A percentile compares a stretch with the other conserved stretches of the same genome.
phyloP scores from a whole-genome alignment of 2,113 vertebrate species.

The Halcyon senegalensis region DNA sequence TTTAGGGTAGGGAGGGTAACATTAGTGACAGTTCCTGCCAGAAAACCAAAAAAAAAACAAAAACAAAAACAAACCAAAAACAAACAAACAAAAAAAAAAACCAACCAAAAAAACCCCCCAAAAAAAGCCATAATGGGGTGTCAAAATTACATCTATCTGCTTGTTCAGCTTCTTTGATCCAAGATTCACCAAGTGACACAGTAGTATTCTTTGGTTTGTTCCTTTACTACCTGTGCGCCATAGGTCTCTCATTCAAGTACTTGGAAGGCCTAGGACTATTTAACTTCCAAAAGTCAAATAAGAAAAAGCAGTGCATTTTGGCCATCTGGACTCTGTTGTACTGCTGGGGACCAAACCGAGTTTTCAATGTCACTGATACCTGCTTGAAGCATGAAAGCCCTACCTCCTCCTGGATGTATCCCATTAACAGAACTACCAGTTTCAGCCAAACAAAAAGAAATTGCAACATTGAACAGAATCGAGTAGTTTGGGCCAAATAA shows the following conservation, averaged over 20 bases:
- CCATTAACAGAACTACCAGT: background rate
- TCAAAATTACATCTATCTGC: background rate
- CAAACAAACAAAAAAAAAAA: no score
- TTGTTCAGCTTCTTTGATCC: background rate
- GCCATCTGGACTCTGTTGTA: background rate
- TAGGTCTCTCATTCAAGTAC: background rate
- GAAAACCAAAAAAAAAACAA: no score
- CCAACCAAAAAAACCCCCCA: no score
- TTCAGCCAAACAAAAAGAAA: background rate
- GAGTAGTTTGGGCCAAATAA: background rate
- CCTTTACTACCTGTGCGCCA: background rate
- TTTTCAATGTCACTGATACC: background rate
- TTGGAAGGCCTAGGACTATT: background rate
- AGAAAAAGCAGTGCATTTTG: background rate
- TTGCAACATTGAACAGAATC: background rate
- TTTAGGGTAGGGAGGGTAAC: background rate
- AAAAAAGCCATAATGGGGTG: accelerated
- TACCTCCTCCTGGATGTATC: background rate
- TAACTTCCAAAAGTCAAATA: background rate
- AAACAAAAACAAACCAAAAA: no score
- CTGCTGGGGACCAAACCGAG: background rate
- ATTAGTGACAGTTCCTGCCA: background rate
- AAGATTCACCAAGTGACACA: background rate
- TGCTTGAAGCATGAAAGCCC: background rate
- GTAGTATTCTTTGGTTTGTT: background rate